phyloP scores from a whole-genome alignment of 2,797 vertebrate genomes.

The Lacerta viridis region DNA sequence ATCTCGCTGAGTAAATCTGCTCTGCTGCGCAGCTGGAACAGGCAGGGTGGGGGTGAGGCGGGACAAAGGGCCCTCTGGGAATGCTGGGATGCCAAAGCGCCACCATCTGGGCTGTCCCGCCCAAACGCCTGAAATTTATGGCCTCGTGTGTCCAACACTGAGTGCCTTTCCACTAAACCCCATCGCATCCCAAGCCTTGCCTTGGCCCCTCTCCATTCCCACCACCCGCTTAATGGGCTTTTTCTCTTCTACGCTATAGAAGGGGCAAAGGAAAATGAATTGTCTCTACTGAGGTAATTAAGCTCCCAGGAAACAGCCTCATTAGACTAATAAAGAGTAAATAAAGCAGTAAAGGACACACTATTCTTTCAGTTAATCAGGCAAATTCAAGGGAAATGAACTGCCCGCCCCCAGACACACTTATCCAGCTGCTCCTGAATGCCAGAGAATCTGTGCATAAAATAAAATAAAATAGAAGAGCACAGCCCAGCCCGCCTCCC shows the following conservation, averaged over 20 bases:
- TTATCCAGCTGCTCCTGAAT: background rate
- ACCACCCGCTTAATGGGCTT: conserved; percentile 39
- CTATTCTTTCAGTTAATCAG: conserved; percentile 35
- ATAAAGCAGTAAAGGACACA: conserved; percentile 61
- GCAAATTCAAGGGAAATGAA: background rate
- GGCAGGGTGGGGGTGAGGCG: background rate
- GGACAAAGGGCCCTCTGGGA: background rate
- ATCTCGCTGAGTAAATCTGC: background rate
- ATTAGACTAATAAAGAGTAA: conserved; percentile 76
- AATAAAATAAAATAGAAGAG: background rate
- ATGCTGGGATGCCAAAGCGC: background rate
- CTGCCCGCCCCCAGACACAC: background rate
- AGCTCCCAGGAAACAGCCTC: conserved; percentile 76
- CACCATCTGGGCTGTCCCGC: too few relatives aligned
- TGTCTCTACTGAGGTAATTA: conserved; percentile 70
- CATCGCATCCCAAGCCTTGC: background rate
- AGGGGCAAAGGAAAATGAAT: conserved; percentile 62
- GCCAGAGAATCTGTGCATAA: background rate
- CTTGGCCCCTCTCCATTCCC: background rate
- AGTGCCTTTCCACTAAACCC: background rate
- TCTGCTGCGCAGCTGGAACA: background rate
- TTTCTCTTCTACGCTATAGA: conserved; percentile 62
- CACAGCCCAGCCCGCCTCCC: background rate
- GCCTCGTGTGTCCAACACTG: conserved; percentile 31
- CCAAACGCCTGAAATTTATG: background rate